phyloP scores from a whole-genome alignment of 2,888 invertebrate species.

The Plagodis dolabraria region DNA sequence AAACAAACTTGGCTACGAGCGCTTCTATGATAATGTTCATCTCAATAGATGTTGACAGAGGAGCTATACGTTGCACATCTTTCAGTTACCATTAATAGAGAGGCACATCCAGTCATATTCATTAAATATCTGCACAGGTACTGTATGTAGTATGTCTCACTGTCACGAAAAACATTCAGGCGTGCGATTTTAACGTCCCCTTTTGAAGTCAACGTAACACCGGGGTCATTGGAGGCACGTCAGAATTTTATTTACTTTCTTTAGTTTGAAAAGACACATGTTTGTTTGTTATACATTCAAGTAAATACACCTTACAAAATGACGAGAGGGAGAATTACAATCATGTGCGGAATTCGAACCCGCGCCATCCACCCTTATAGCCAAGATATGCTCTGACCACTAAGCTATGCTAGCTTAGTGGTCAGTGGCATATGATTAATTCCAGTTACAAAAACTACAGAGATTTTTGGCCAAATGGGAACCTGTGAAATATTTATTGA shows the following conservation, averaged over 20 bases:
- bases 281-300: neutral
- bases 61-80: neutral
- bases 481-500: too few relatives aligned
- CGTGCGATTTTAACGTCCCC: slow-evolving; percentile 64
- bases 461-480: too few relatives aligned
- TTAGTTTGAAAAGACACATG: slow-evolving; percentile 1
- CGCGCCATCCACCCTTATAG: too few relatives aligned
- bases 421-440: too few relatives aligned
- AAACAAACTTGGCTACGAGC: too few relatives aligned
- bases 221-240: slow-evolving; percentile 5
- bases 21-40: too few relatives aligned
- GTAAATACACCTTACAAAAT: too few relatives aligned
- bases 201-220: slow-evolving; percentile 11
- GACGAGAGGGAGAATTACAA: too few relatives aligned
- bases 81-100: neutral
- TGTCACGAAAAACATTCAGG: slow-evolving; percentile 64
- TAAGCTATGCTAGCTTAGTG: too few relatives aligned
- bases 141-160: slow-evolving; percentile 45
- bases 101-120: slow-evolving; percentile 33
- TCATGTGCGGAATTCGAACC: too few relatives aligned
- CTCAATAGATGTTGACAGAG: neutral
- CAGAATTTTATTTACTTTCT: slow-evolving; percentile 1
- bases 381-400: too few relatives aligned
- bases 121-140: slow-evolving; percentile 39
- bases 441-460: too few relatives aligned